Percentiles rank a stretch among this genome's conserved stretches.
phyloP scores from a whole-genome alignment of 2,113 vertebrate genomes.

The Pitta sordida region DNA sequence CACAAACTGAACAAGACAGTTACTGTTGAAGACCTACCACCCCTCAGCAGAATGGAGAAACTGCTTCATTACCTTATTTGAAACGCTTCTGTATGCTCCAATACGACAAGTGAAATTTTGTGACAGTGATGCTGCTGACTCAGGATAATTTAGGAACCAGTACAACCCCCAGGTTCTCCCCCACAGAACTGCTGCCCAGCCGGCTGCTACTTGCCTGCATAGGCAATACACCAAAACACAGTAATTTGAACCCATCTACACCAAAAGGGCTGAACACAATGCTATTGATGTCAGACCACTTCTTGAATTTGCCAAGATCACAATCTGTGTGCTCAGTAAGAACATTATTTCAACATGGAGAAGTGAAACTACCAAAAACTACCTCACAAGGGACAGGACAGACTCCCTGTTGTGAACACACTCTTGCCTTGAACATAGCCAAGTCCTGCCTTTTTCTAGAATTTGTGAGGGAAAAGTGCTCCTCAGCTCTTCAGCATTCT shows the following conservation, averaged over 20 bases:
- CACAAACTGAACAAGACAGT: not conserved
- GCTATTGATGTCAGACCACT: not conserved
- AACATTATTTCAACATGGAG: not conserved
- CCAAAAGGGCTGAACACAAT: not conserved
- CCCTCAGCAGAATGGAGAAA: not conserved
- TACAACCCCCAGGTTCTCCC: not conserved
- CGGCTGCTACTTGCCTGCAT: not conserved
- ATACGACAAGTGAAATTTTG: not conserved
- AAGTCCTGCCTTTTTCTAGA: not conserved
- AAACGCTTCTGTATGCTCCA: not conserved
- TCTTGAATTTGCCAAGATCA: not conserved
- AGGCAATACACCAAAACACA: not conserved
- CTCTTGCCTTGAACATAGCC: not conserved
- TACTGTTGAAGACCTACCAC: not conserved
- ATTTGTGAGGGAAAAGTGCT: not conserved
- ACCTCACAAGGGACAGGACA: accelerated
- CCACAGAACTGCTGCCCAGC: not conserved
- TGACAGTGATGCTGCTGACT: slow-evolving; percentile 14
- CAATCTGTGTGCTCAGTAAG: not conserved
- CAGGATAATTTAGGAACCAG: not conserved
- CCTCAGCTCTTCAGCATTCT: not conserved
- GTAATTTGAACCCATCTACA: not conserved
- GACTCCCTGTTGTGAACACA: not conserved
- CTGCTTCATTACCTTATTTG: not conserved
- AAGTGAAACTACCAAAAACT: not conserved